These are phyloP conservation scores for Nephotettix cincticeps DNA, from an alignment of 1,140 invertebrate species.

Conservation along the genomic window DNA sequence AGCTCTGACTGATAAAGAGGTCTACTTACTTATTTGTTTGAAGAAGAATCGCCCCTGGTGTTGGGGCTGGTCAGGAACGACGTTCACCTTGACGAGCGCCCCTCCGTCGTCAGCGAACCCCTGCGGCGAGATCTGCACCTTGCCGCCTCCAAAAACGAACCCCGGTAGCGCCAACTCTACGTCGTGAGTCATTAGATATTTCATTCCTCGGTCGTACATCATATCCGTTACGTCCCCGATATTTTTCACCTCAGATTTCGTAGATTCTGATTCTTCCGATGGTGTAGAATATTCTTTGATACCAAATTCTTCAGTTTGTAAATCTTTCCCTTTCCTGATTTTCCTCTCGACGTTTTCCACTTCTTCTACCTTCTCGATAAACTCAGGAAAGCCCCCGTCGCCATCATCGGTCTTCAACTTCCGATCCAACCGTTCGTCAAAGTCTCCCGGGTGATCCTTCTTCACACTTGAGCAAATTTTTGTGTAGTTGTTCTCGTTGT, in stretches of 20 bases:
- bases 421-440: constrained; percentile 40
- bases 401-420: constrained; percentile 49
- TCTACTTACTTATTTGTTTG: constrained; percentile 70
- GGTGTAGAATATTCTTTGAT: too few species aligned
- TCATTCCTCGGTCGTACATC: constrained; percentile 63
- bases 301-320: neutral
- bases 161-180: constrained; percentile 67
- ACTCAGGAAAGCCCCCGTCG: constrained; percentile 45
- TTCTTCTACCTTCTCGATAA: constrained; percentile 44
- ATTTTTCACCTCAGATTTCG: neutral
- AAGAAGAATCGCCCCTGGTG: constrained; percentile 65
- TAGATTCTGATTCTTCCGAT: neutral
- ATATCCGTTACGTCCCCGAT: constrained; percentile 70
- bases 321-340: constrained; percentile 17
- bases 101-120: constrained; percentile 65
- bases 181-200: constrained; percentile 74
- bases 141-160: constrained; percentile 66
- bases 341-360: constrained; percentile 40
- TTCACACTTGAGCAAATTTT: constrained; percentile 16
- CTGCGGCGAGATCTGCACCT: constrained; percentile 67
- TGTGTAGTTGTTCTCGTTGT: constrained; percentile 51
- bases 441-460: constrained; percentile 8
- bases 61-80: constrained; percentile 51
- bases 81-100: constrained; percentile 67
- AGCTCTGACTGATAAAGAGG: constrained; percentile 6